Conservation (phyloP, 1,140 invertebrate species). For the Octopus sinensis region DNA sequence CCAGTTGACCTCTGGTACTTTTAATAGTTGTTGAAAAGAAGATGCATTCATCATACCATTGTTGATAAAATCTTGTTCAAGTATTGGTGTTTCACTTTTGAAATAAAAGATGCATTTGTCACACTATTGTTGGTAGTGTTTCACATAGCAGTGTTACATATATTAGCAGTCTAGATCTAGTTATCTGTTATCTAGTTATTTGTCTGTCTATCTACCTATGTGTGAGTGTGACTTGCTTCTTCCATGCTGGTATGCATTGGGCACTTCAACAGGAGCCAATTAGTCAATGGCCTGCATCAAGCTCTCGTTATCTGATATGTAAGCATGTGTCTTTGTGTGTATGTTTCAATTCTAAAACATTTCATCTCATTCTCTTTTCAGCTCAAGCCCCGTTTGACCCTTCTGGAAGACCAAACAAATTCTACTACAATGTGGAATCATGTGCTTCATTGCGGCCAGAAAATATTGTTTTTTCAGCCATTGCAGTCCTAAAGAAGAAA, state of each 20-base stretch:
- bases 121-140: no score
- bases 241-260: not conserved
- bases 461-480: conserved; percentile 93
- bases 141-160: no score
- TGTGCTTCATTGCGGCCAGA: conserved; percentile 91
- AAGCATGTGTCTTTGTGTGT: not conserved
- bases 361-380: conserved; percentile 55
- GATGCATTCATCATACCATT: no score
- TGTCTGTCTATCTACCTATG: not conserved
- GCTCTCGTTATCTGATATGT: not conserved
- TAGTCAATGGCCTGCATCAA: not conserved
- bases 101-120: no score
- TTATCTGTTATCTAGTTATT: not conserved
- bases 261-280: not conserved
- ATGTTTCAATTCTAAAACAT: not conserved
- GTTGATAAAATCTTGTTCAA: no score
- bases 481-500: conserved; percentile 91
- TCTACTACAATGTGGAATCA: conserved; percentile 95
- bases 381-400: conserved; percentile 89
- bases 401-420: conserved; percentile 94
- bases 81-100: no score
- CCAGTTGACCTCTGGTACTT: no score
- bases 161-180: no score
- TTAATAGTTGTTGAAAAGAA: no score
- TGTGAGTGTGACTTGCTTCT: not conserved